Evolutionary conservation across 2,888 invertebrate species (phyloP).

Genomic region (Seladonia tumulorum): DNA sequence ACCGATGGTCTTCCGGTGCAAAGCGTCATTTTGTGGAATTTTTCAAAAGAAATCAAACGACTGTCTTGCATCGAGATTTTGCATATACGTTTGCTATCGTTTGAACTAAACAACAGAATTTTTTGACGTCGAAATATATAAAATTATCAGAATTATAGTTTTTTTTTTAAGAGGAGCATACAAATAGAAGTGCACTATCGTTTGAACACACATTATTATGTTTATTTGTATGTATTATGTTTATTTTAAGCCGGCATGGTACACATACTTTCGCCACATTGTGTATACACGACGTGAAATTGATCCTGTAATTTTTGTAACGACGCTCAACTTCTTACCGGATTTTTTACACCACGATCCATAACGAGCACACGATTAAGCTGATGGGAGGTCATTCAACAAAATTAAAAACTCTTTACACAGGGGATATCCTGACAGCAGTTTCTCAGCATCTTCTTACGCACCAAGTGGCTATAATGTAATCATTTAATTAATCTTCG

Average conservation of each 20-base stretch:
- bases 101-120: no score
- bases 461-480: not conserved
- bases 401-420: not conserved
- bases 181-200: no score
- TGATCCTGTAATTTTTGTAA: not conserved
- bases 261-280: not conserved
- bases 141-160: not conserved
- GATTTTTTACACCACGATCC: not conserved
- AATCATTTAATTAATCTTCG: not conserved
- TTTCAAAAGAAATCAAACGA: no score
- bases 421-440: not conserved
- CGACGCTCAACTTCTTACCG: not conserved
- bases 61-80: no score
- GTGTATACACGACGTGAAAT: not conserved
- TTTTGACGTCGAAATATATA: no score
- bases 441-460: not conserved
- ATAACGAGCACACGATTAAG: not conserved
- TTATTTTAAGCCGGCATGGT: not conserved
- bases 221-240: no score
- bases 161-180: no score
- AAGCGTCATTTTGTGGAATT: not conserved
- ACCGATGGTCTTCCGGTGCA: no score
- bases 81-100: no score
- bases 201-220: no score
- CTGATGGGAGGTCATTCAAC: not conserved